phyloP scores from a whole-genome alignment of 2,888 invertebrate species.

The Caenorhabditis sp. region DNA sequence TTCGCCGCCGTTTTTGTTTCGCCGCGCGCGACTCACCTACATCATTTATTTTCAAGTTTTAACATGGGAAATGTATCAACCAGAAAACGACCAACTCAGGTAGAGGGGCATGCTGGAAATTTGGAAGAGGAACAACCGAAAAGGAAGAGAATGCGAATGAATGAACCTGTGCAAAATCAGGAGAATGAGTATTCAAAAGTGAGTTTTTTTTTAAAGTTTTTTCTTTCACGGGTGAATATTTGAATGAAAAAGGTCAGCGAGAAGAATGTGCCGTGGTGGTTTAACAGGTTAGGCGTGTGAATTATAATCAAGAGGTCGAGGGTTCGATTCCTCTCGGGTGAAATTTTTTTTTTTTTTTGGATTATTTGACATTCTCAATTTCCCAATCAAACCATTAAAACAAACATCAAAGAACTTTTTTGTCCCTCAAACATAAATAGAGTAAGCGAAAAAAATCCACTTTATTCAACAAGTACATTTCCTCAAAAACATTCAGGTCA shows the following conservation, averaged over 20 bases:
- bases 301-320: too few relatives aligned
- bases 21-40: slow-evolving; percentile 8
- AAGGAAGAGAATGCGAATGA: slow-evolving; percentile 17
- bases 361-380: too few relatives aligned
- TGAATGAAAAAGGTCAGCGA: not conserved
- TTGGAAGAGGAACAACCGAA: slow-evolving; percentile 20
- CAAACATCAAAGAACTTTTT: not conserved
- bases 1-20: slow-evolving; percentile 15
- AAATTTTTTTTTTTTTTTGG: not conserved
- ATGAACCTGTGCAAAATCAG: slow-evolving; percentile 2
- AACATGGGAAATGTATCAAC: slow-evolving; percentile 38
- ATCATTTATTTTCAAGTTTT: not conserved
- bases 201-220: not conserved
- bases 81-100: slow-evolving; percentile 17
- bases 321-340: not conserved
- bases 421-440: slow-evolving; percentile 4
- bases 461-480: not conserved
- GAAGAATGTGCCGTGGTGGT: too few relatives aligned
- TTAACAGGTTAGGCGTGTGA: too few relatives aligned
- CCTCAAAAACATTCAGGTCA: not conserved
- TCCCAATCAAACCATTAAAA: not conserved
- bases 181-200: slow-evolving; percentile 36
- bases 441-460: slow-evolving; percentile 5
- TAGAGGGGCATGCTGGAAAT: not conserved
- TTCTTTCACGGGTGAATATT: too few relatives aligned